Evolutionary conservation across 2,888 invertebrate species (phyloP).

Genomic region (Steinernema carpocapsae): DNA sequence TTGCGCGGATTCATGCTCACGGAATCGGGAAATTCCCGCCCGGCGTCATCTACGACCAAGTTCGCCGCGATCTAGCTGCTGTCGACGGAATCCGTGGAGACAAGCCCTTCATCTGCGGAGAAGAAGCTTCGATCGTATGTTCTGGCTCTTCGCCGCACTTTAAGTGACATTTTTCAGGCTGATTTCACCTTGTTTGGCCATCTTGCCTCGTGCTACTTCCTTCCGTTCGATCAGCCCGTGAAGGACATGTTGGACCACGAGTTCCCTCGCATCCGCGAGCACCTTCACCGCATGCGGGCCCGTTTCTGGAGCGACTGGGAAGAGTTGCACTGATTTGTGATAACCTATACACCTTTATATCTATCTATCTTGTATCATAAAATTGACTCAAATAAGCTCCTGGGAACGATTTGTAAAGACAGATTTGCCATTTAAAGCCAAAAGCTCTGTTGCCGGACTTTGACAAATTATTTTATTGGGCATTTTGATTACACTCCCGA

Average conservation of each 20-base stretch:
- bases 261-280: conserved; percentile 55
- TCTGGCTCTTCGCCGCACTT: too few relatives aligned
- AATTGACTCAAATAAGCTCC: too few relatives aligned
- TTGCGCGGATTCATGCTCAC: background rate
- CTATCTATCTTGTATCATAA: too few relatives aligned
- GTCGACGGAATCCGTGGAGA: conserved; percentile 87
- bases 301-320: conserved; percentile 65
- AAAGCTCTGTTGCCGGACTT: too few relatives aligned
- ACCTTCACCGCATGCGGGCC: conserved; percentile 58
- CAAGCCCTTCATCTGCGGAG: conserved; percentile 93
- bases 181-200: conserved; percentile 66
- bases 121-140: conserved; percentile 86
- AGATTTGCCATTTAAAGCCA: too few relatives aligned
- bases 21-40: background rate
- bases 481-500: too few relatives aligned
- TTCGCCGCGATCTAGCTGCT: conserved; percentile 86
- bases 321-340: too few relatives aligned
- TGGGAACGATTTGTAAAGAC: too few relatives aligned
- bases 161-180: conserved; percentile 45
- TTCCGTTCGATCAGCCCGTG: conserved; percentile 62
- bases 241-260: conserved; percentile 64
- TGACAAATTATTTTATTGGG: too few relatives aligned
- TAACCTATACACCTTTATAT: too few relatives aligned
- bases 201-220: conserved; percentile 56
- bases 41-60: conserved; percentile 79